phyloP scores from a whole-genome alignment of 2,797 vertebrate species.

The Neostethus bicornis region DNA sequence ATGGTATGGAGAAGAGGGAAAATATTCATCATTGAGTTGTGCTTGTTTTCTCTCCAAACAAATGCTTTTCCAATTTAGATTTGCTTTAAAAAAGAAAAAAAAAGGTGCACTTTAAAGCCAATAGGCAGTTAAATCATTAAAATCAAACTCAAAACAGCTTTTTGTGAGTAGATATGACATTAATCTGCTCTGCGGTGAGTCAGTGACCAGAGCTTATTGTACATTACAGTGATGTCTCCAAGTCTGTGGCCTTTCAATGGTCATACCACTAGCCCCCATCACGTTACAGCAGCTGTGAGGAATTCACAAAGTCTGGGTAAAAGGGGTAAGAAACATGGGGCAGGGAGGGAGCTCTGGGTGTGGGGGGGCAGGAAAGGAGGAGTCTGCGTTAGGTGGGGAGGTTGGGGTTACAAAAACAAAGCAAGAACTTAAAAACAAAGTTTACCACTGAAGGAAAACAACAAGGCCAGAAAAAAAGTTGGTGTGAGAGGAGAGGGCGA shows the following conservation, averaged over 20 bases:
- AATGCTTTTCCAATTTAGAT: background rate
- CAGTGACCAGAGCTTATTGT: conserved; percentile 65
- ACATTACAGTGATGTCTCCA: conserved; percentile 73
- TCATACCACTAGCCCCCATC: conserved; percentile 67
- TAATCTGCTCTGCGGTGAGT: conserved; percentile 62
- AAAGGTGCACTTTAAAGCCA: background rate
- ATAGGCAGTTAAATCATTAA: conserved; percentile 30
- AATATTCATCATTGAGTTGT: background rate
- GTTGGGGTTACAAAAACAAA: conserved; percentile 80
- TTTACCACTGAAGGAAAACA: conserved; percentile 81
- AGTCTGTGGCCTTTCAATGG: conserved; percentile 60
- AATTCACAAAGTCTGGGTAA: conserved; percentile 69
- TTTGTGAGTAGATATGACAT: conserved; percentile 52
- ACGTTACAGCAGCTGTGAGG: conserved; percentile 73
- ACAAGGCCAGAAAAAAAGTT: conserved; percentile 55
- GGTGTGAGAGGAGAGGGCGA: conserved; percentile 49
- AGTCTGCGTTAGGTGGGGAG: conserved; percentile 49
- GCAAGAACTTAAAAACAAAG: conserved; percentile 77
- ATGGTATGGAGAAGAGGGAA: background rate
- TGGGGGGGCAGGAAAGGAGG: conserved; percentile 40
- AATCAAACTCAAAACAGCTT: conserved; percentile 33
- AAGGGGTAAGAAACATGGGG: conserved; percentile 64
- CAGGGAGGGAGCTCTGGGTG: conserved; percentile 21
- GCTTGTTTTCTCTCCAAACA: background rate
- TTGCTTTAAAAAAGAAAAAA: conserved; percentile 16